Evolutionary conservation across 2,113 vertebrate genomes (phyloP).

Genomic region (Pseudorasbora parva): DNA sequence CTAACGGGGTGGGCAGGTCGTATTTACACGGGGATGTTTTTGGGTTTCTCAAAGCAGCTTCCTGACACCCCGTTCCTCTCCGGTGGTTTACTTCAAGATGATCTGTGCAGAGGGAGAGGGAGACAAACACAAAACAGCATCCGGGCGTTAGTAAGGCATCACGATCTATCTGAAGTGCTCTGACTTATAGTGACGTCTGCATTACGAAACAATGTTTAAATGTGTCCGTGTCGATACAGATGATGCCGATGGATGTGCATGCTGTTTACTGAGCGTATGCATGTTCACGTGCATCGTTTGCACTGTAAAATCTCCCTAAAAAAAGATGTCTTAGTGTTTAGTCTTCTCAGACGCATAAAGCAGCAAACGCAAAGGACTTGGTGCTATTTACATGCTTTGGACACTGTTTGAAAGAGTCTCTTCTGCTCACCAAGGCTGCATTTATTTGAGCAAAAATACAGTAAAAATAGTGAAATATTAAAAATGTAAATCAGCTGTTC

Average conservation of each 20-base stretch:
- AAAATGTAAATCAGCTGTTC: too few relatives aligned
- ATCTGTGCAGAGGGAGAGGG: slow-evolving; percentile 82
- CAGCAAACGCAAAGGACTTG: background rate
- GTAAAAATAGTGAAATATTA: too few relatives aligned
- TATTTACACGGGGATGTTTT: slow-evolving; percentile 97
- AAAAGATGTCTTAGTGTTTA: background rate
- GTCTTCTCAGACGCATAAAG: background rate
- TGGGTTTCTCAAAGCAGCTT: slow-evolving; percentile 88
- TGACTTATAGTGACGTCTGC: background rate
- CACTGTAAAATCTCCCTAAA: background rate
- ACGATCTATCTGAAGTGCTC: background rate
- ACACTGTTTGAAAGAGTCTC: too few relatives aligned
- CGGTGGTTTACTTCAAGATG: slow-evolving; percentile 94
- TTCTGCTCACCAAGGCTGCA: background rate
- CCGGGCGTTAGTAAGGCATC: background rate
- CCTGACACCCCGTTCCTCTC: slow-evolving; percentile 86
- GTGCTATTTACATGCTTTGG: background rate
- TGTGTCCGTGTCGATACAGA: background rate
- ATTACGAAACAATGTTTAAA: background rate
- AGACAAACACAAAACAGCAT: slow-evolving; percentile 49
- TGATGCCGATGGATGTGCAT: slow-evolving; percentile 17
- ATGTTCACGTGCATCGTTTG: slow-evolving; percentile 2
- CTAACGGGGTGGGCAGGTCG: slow-evolving; percentile 91
- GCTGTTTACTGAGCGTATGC: background rate
- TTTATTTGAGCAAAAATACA: too few relatives aligned